Percentiles rank a stretch among this genome's conserved stretches.
Evolutionary conservation across 2,113 vertebrate species (phyloP).

Genomic region (Pollimyrus isidori): DNA sequence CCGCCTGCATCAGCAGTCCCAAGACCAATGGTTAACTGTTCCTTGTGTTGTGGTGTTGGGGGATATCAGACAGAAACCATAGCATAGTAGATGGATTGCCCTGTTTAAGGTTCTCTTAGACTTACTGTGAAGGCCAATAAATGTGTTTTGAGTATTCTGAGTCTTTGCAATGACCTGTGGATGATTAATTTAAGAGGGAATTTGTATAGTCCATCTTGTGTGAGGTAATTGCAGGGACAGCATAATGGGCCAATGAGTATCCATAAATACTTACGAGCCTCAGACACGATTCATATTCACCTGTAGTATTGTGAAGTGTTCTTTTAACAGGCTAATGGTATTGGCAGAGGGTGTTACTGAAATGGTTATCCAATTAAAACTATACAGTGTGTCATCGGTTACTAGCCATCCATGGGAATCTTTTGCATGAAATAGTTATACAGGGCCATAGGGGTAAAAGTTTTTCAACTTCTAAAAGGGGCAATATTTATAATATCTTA

Average conservation of each 20-base stretch:
- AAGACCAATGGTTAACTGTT: neutral
- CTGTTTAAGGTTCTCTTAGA: neutral
- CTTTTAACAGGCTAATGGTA: conserved; percentile 5
- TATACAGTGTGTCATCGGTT: neutral
- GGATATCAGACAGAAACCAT: neutral
- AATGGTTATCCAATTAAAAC: neutral
- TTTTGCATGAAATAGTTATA: neutral
- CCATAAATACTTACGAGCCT: neutral
- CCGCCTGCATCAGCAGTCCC: neutral
- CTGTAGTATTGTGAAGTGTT: neutral
- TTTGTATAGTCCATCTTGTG: neutral
- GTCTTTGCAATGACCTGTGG: neutral
- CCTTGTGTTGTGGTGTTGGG: neutral
- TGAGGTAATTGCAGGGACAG: neutral
- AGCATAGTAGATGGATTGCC: neutral
- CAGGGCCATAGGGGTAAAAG: neutral
- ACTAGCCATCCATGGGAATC: neutral
- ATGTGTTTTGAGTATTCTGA: neutral
- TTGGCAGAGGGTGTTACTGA: neutral
- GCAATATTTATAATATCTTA: neutral
- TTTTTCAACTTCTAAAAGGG: neutral
- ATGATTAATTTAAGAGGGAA: neutral
- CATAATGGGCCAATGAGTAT: neutral
- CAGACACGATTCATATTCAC: neutral
- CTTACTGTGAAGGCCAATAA: neutral